Conservation (phyloP, 2,797 vertebrate genomes). For the Enteromius argenteus region DNA sequence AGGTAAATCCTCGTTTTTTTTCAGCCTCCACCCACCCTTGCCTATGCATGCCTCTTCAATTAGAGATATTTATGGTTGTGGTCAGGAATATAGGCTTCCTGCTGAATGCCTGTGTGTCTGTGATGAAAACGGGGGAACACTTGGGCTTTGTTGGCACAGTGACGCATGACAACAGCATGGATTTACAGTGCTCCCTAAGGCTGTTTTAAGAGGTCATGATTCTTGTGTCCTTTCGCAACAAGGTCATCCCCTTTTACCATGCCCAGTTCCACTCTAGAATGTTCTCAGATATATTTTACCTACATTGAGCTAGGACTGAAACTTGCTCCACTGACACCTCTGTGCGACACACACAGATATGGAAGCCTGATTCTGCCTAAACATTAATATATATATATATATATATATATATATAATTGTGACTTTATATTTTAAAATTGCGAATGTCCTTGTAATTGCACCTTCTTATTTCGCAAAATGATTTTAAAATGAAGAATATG, state of each 20-base stretch:
- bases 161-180: conserved; percentile 50
- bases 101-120: conserved; percentile 47
- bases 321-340: background rate
- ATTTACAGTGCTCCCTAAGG: conserved; percentile 51
- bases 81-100: conserved; percentile 43
- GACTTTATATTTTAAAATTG: background rate
- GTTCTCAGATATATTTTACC: conserved; percentile 8
- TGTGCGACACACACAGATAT: background rate
- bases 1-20: conserved; percentile 57
- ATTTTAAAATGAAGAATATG: background rate
- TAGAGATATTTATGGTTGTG: conserved; percentile 63
- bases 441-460: background rate
- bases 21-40: background rate
- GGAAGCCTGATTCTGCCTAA: background rate
- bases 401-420: background rate
- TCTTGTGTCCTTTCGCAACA: conserved; percentile 30
- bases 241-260: conserved; percentile 21
- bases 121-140: conserved; percentile 36
- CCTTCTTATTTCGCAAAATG: background rate
- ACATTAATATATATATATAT: background rate
- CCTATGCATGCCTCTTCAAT: conserved; percentile 61
- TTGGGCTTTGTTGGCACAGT: conserved; percentile 51
- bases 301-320: background rate
- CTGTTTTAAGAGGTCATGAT: conserved; percentile 43
- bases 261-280: background rate